phyloP scores from a whole-genome alignment of 2,888 invertebrate genomes.

The Megalurothrips usitatus region DNA sequence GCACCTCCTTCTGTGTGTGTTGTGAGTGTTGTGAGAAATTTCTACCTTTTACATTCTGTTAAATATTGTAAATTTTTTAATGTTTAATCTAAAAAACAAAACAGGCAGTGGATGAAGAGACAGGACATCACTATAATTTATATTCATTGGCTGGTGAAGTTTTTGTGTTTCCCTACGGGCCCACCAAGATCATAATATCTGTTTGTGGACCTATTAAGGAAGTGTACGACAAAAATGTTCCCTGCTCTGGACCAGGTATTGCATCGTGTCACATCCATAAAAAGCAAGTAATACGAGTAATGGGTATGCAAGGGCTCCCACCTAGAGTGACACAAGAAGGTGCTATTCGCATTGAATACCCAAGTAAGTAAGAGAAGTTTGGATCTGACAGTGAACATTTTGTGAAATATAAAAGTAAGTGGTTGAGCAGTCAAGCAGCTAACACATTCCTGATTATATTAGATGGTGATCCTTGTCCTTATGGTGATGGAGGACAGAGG shows the following conservation, averaged over 20 bases:
- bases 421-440: too few species aligned
- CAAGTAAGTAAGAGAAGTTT: background rate
- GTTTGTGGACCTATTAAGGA: background rate
- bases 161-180: background rate
- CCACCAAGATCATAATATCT: background rate
- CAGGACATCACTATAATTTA: slow-evolving; percentile 8
- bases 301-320: background rate
- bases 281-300: background rate
- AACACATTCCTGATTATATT: too few species aligned
- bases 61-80: background rate
- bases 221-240: background rate
- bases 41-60: background rate
- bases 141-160: background rate
- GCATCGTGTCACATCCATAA: background rate
- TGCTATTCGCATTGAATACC: background rate
- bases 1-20: background rate
- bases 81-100: background rate
- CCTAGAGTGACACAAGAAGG: background rate
- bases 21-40: background rate
- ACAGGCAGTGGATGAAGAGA: background rate
- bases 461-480: background rate
- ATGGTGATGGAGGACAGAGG: background rate
- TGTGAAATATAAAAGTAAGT: too few species aligned
- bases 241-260: background rate
- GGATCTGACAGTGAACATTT: too few species aligned